Base-by-base conservation (phyloP, 2,888 invertebrate species). In the Pandemis heparana region DNA sequence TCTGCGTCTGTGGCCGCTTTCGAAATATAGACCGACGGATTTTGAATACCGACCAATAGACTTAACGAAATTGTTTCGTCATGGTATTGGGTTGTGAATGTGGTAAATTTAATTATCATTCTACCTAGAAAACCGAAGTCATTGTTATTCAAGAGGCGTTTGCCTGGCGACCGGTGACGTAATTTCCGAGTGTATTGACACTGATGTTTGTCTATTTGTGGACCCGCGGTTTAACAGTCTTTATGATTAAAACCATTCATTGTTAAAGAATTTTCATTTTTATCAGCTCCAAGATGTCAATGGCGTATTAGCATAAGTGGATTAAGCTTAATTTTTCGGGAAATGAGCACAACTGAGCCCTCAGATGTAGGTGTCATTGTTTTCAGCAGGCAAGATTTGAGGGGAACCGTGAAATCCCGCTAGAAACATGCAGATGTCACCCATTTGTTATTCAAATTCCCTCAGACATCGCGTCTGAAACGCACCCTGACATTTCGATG, bases 371-470 rank as follows among this genome's bases (percentile, higher is more conserved):
- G 80, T 80, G 77, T 79, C 77, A 86, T 87, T 87, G 87, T 89
- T 84, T 81, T 82, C 79, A 80, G 79, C 79, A 83, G 82, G 83
- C 79, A 82, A 80, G 83, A 85, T 88, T 88, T 84, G 80, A 84
- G 81, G 76, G 81, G 80, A 82, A 83, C 88, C 56, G 70, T 67
- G 71, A 66, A 71, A 70, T 74, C 70, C 65, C 70, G 71, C 72
- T 74, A 77, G 76, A 85, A 85, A 85, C 89, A 90, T 91, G 92
- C 90, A 92, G 92, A 92, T 93, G 91, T 87, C 88, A 86, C 82
- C 84, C 85, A 92, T 94, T 94, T 94, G 94, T 92, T 92, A 94
- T 94, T 94, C 92, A 94, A 92, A 94, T 94, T 88, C 82, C 79
- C 81, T 82, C 86, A 85, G 90, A 86, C 89, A 89, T 86, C 89